phyloP scores from a whole-genome alignment of 2,113 vertebrate genomes.

The Balaenoptera acutorostrata region DNA sequence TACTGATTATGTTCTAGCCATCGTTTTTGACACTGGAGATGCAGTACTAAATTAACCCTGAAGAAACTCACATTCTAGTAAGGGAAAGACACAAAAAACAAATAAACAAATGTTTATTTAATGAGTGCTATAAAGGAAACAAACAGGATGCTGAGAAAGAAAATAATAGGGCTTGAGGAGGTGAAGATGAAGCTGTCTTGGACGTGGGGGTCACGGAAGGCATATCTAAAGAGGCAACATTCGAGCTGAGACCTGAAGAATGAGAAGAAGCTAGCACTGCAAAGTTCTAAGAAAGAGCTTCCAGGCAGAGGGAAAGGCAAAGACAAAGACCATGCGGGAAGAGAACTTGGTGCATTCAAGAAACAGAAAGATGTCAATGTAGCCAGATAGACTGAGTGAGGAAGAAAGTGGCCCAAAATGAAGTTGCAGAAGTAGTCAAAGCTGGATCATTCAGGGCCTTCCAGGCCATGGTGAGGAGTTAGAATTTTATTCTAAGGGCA shows the following conservation, averaged over 20 bases:
- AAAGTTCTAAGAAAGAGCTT: neutral
- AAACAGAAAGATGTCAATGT: neutral
- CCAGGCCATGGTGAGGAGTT: neutral
- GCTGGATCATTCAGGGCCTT: neutral
- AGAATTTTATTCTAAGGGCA: neutral
- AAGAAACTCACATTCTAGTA: neutral
- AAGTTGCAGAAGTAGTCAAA: neutral
- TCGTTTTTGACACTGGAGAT: neutral
- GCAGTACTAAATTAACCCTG: neutral
- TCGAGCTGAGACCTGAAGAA: neutral
- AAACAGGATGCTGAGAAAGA: neutral
- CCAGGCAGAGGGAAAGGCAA: neutral
- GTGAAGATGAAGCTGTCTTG: neutral
- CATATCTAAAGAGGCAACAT: neutral
- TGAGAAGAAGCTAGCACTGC: neutral
- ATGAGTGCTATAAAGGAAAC: neutral
- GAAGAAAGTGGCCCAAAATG: neutral
- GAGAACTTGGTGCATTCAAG: neutral
- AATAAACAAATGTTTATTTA: neutral
- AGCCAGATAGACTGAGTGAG: neutral
- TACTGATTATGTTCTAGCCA: neutral
- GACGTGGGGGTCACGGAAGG: no score
- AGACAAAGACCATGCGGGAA: neutral
- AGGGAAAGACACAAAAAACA: neutral
- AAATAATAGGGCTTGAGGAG: neutral